Evolutionary conservation across 2,113 vertebrate genomes (phyloP), one percentile per base, ranked within the genome.

Genomic region (Cryptomyrus ogoouensis): DNA sequence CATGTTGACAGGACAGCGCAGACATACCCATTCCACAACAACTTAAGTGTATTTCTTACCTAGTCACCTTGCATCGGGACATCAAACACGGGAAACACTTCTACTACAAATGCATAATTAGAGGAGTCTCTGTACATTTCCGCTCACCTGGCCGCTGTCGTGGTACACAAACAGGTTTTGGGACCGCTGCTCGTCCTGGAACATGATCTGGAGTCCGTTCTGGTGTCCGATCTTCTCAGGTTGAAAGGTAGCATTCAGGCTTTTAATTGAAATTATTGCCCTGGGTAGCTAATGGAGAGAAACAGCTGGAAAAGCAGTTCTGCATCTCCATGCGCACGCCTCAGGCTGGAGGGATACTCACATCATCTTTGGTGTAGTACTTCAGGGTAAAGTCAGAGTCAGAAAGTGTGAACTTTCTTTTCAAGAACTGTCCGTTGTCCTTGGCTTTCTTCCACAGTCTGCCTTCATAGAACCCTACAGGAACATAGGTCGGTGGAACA

Each of bases 91-190:
- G 66, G 12, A 74, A 35, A 42, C 15, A 80, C 10, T 19, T 80
- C 74, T 42, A 24, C 44, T 46, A 10, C 15, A 21, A 42, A 80
- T 39, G 13, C 0, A 13, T 83, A 83, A 44, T 83, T 42, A 44
- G 39, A 44, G 3, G 19, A 83, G 17, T 83, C n/a, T 39, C 17
- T 80, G 35, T 17, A 3, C 35, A 1, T 62, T 58, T 19, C 47
- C 19, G 50, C 31, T 95, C 85, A 98, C 98, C 97, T 97, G 95
- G 90, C 96, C 94, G 12, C 17, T 96, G 74, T 98, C 96, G 0
- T 99, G 98, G 83, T 98, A 98, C 66, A 99, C 97, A 49, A 97
- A 99, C 31, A 99, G 94, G 92, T 96, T 99, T 92, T 97, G 95
- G 89, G 94, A 95, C 91, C 93, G 96, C 39, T 94, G 91, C 0